Evolutionary conservation across 2,888 invertebrate species (phyloP).

Genomic region (Caenorhabditis sulstoni): DNA sequence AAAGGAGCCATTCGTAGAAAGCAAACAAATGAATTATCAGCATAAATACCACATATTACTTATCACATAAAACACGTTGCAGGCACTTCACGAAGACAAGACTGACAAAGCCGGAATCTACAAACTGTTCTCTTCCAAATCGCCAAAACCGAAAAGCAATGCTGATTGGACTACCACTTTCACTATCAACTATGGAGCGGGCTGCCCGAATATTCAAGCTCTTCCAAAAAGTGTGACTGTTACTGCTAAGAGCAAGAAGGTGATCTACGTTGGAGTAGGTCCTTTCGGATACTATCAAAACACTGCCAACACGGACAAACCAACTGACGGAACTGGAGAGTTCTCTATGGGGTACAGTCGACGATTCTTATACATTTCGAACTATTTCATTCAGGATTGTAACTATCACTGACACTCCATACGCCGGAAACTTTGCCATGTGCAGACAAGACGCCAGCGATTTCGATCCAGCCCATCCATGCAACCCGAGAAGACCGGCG

Average conservation of each 20-base stretch:
- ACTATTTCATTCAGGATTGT: constrained; percentile 60
- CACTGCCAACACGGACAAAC: constrained; percentile 64
- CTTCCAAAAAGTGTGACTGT: constrained; percentile 16
- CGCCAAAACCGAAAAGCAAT: constrained; percentile 4
- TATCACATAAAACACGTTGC: constrained; percentile 20
- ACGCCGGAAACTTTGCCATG: constrained; percentile 69
- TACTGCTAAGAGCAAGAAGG: constrained; percentile 41
- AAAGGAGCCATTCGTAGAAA: constrained; percentile 9
- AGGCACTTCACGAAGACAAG: constrained; percentile 56
- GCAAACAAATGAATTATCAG: constrained; percentile 29
- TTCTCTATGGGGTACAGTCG: constrained; percentile 68
- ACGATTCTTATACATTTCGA: neutral
- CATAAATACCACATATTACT: constrained; percentile 6
- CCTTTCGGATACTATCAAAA: constrained; percentile 57
- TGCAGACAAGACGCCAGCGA: constrained; percentile 64
- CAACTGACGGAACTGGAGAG: constrained; percentile 75
- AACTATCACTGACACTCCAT: constrained; percentile 49
- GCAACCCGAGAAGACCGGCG: constrained; percentile 71
- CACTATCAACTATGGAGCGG: constrained; percentile 23
- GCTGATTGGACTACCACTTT: constrained; percentile 25
- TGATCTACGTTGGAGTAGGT: constrained; percentile 60
- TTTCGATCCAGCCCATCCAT: constrained; percentile 54
- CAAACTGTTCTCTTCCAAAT: constrained; percentile 31
- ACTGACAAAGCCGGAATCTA: constrained; percentile 42
- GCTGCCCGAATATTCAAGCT: constrained; percentile 27